Conservation (phyloP, 2,797 vertebrate species). For the Ataeniobius toweri region DNA sequence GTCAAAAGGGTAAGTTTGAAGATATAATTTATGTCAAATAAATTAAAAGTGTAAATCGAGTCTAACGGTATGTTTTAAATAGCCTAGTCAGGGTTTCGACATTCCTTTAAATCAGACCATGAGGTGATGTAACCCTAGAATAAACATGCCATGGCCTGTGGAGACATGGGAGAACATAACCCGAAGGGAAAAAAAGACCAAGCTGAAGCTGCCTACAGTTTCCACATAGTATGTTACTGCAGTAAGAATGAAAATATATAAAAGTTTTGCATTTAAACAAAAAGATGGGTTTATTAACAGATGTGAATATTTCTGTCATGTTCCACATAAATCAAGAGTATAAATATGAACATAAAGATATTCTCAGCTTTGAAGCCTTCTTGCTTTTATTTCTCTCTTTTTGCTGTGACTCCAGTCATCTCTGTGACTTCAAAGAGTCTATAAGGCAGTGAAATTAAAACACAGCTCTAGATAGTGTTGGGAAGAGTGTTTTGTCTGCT, state of each 20-base stretch:
- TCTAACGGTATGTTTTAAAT: neutral
- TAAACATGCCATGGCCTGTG: too few species aligned
- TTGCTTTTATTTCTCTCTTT: neutral
- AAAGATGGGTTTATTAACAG: slow-evolving; percentile 1
- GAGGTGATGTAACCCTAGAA: too few species aligned
- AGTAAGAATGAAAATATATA: neutral
- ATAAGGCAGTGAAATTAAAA: neutral
- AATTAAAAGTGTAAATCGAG: too few species aligned
- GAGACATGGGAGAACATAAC: neutral
- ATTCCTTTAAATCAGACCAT: too few species aligned
- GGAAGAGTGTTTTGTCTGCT: slow-evolving; percentile 4
- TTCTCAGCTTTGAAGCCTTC: slow-evolving; percentile 1
- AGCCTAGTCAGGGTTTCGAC: too few species aligned
- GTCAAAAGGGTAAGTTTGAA: neutral
- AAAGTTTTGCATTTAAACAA: neutral
- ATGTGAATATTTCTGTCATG: neutral
- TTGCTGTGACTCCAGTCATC: slow-evolving; percentile 19
- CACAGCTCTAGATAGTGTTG: neutral
- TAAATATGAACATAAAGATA: slow-evolving; percentile 3
- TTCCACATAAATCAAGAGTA: slow-evolving; percentile 20
- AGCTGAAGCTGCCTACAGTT: neutral
- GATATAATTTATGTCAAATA: neutral
- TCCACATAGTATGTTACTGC: too few species aligned
- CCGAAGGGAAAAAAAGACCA: neutral
- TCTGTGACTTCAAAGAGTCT: slow-evolving; percentile 22